These are phyloP conservation scores for Takifugu rubripes DNA, from an alignment of 2,797 vertebrate species.

Conservation along the genomic window DNA sequence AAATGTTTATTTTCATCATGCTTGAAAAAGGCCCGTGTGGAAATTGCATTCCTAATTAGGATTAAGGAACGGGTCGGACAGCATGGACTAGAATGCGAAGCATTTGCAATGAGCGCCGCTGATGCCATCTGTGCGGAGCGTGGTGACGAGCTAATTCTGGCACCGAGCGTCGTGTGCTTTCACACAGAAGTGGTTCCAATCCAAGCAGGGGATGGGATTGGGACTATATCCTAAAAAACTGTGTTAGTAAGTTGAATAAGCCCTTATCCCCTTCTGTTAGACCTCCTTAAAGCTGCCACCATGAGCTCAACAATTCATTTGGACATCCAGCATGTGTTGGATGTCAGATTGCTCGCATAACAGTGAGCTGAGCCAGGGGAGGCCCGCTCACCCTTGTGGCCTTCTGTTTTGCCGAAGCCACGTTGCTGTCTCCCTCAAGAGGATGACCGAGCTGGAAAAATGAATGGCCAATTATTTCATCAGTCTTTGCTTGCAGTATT, in stretches of 20 bases:
- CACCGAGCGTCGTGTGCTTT: slow-evolving; percentile 63
- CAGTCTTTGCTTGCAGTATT: slow-evolving; percentile 28
- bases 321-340: slow-evolving; percentile 64
- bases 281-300: slow-evolving; percentile 55
- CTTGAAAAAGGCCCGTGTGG: slow-evolving; percentile 62
- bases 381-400: slow-evolving; percentile 50
- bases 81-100: slow-evolving; percentile 74
- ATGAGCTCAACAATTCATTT: slow-evolving; percentile 55
- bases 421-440: slow-evolving; percentile 51
- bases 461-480: slow-evolving; percentile 55
- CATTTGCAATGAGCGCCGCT: slow-evolving; percentile 70
- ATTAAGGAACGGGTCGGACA: slow-evolving; percentile 79
- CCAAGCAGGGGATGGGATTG: slow-evolving; percentile 45
- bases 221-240: slow-evolving; percentile 40
- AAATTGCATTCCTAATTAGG: slow-evolving; percentile 83
- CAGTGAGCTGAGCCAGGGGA: slow-evolving; percentile 62
- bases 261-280: slow-evolving; percentile 25
- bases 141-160: slow-evolving; percentile 78
- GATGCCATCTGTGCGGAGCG: slow-evolving; percentile 78
- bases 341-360: slow-evolving; percentile 67
- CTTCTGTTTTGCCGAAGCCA: slow-evolving; percentile 56
- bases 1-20: slow-evolving; percentile 62
- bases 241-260: slow-evolving; percentile 45
- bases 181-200: slow-evolving; percentile 61
- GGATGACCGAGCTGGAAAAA: slow-evolving; percentile 49